Evolutionary conservation across 2,113 vertebrate genomes (phyloP), one percentile per base, ranked within the genome.

Genomic region (Bubo blakistoni): DNA sequence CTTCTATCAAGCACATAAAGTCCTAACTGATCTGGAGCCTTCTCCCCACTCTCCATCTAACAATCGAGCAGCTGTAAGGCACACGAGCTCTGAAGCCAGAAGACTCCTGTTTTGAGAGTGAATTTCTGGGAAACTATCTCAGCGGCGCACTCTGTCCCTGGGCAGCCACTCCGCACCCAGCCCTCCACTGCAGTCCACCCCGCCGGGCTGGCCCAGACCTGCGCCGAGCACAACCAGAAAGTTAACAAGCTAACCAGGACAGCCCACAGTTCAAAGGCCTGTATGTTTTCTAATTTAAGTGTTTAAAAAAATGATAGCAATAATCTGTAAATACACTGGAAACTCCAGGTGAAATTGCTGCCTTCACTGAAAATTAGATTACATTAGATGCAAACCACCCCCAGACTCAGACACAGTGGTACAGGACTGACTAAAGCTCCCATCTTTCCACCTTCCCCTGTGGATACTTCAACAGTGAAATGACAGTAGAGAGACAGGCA

Each of bases 91-190:
- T 4, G 3, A 63, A 67, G 88, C 44, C 78, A 65, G 62, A 65
- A 57, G 79, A 38, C 49, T 94, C 51, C 29, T 38, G 42, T 54
- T 69, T 18, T 24, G 38, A 76, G 76, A 32, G 27, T 2, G 3
- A 76, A 69, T 71, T 92, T 94, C 88, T 96, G 92, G 77, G 89
- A 96, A 91, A 63, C n/a, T 10, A 5, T 38, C 88, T 76, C 57
- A 0, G 3, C 0, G 1, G 44, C 3, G 0, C 61, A 51, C 84
- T 81, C 78, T 5, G 0, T 87, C 84, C 83, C 34, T 0, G 1
- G 8, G 65, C 34, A 92, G 86, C 69, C 73, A 79, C 26, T 30
- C 38, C 0, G 21, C 81, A 77, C 70, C 91, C 93, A 90, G 81
- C 73, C 83, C 86, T 90, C 36, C 3, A 3, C 40, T 9, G 0